Evolutionary conservation across 2,113 vertebrate species (phyloP).

Genomic region (Kryptolebias marmoratus): DNA sequence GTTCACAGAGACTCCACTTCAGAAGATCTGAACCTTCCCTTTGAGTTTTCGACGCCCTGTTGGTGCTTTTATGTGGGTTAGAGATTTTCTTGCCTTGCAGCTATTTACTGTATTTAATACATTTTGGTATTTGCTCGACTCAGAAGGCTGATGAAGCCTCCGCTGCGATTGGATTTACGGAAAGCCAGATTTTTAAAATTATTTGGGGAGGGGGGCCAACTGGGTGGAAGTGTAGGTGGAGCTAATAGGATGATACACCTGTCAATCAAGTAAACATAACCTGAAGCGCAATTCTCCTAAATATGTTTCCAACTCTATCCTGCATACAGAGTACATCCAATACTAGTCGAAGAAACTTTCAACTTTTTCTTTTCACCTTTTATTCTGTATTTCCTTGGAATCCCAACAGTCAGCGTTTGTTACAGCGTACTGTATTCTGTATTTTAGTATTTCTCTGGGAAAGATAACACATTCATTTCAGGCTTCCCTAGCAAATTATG

Average conservation of each 20-base stretch:
- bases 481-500: conserved; percentile 57
- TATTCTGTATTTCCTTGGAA: conserved; percentile 14
- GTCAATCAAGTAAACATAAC: not conserved
- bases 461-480: conserved; percentile 61
- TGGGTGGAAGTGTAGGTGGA: conserved; percentile 29
- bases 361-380: not conserved
- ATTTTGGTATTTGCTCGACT: not conserved
- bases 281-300: not conserved
- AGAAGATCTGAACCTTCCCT: no score
- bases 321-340: not conserved
- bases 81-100: conserved; percentile 4
- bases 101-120: conserved; percentile 15
- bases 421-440: conserved; percentile 25
- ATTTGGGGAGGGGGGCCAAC: not conserved
- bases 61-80: not conserved
- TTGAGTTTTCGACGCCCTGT: no score
- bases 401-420: conserved; percentile 38
- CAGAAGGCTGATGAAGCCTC: not conserved
- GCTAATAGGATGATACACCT: conserved; percentile 16
- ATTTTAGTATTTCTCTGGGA: conserved; percentile 48
- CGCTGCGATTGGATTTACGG: conserved; percentile 37
- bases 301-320: not conserved
- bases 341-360: not conserved
- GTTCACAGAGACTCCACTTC: no score
- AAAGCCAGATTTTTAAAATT: conserved; percentile 47